These are phyloP conservation scores for Bovichtus diacanthus DNA, from an alignment of 2,797 vertebrate genomes.

Conservation along the genomic window DNA sequence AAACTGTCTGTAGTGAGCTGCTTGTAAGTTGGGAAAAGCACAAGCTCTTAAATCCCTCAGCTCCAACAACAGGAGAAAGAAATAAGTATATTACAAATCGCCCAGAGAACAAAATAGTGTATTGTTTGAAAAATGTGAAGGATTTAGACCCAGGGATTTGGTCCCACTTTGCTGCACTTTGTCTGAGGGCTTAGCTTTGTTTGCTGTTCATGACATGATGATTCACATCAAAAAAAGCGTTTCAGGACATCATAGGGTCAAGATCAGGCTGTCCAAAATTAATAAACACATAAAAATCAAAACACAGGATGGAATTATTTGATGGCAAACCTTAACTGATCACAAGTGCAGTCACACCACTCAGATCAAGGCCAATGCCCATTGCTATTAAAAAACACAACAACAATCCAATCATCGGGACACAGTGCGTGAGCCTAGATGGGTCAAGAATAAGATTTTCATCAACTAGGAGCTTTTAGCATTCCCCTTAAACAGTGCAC, in stretches of 20 bases:
- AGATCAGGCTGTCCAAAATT: conserved; percentile 21
- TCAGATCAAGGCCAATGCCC: conserved; percentile 42
- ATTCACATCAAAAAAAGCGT: conserved; percentile 61
- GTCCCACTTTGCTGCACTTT: conserved; percentile 70
- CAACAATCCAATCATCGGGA: conserved; percentile 29
- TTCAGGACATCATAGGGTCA: conserved; percentile 49
- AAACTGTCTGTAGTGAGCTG: conserved; percentile 66
- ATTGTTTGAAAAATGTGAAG: conserved; percentile 75
- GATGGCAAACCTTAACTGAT: conserved; percentile 49
- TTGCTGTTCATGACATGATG: conserved; percentile 63
- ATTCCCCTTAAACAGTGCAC: conserved; percentile 23
- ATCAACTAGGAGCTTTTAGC: conserved; percentile 31
- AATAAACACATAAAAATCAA: conserved; percentile 12
- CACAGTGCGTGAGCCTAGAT: conserved; percentile 23
- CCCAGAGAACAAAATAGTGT: conserved; percentile 70
- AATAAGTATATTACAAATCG: conserved; percentile 75
- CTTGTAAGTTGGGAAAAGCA: conserved; percentile 69
- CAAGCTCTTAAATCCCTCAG: conserved; percentile 74
- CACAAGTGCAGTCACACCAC: conserved; percentile 38
- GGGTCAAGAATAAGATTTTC: conserved; percentile 39
- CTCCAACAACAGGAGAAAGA: conserved; percentile 69
- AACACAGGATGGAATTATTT: conserved; percentile 29
- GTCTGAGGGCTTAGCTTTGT: conserved; percentile 70
- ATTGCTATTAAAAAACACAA: conserved; percentile 43
- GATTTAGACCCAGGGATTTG: conserved; percentile 76